Evolutionary conservation across 2,888 invertebrate genomes (phyloP).

Genomic region (Isotomurus palustris): DNA sequence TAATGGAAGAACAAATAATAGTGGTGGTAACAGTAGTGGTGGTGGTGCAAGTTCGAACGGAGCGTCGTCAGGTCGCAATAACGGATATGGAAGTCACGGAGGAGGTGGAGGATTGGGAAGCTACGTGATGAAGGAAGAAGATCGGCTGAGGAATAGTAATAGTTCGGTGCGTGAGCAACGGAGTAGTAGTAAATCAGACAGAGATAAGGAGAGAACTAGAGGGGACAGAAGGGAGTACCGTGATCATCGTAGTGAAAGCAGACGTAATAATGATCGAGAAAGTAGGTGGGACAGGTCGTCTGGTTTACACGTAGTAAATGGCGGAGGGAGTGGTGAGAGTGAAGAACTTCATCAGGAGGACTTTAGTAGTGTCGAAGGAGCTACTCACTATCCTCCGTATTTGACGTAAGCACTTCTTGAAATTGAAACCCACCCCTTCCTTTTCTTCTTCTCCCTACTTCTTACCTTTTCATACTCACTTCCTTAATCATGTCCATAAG

Average conservation of each 20-base stretch:
- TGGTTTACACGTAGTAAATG: constrained; percentile 14
- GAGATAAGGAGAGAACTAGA: constrained; percentile 22
- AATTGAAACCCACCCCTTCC: too few species aligned
- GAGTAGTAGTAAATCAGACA: neutral
- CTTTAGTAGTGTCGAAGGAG: constrained; percentile 15
- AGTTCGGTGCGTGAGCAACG: constrained; percentile 4
- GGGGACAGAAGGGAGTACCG: constrained; percentile 15
- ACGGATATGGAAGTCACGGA: neutral
- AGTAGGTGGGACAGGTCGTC: constrained; percentile 16
- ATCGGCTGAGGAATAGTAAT: neutral
- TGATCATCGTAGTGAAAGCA: constrained; percentile 20
- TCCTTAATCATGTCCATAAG: too few species aligned
- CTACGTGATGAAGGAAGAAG: neutral
- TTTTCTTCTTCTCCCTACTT: too few species aligned
- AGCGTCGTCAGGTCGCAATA: neutral
- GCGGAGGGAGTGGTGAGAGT: constrained; percentile 14
- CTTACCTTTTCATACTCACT: too few species aligned
- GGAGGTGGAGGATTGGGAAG: neutral
- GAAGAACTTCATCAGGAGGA: constrained; percentile 13
- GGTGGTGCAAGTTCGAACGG: constrained; percentile 27
- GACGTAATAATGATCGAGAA: constrained; percentile 20
- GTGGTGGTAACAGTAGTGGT: constrained; percentile 29
- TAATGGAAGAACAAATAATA: constrained; percentile 45
- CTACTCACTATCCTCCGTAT: constrained; percentile 54
- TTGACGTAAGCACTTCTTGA: constrained; percentile 55